A percentile compares a stretch with the other conserved stretches of the same genome.
Conservation (phyloP, 2,797 vertebrate genomes). For the Enteromius viviparus region DNA sequence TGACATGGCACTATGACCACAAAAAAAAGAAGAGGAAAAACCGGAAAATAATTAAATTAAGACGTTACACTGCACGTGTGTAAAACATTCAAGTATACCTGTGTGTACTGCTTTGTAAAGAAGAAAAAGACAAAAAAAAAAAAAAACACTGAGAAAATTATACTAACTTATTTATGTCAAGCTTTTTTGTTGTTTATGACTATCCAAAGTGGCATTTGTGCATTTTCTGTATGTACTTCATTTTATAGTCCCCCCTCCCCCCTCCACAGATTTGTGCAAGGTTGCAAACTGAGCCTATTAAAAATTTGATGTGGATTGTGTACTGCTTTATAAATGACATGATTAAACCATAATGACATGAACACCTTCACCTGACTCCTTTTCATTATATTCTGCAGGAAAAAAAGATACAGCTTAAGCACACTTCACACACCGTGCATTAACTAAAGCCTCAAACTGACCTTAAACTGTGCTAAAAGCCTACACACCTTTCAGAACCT, state of each 20-base stretch:
- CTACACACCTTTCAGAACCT: neutral
- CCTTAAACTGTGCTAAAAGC: neutral
- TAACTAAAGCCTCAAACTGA: neutral
- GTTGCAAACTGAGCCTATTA: conserved; percentile 97
- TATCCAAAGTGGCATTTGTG: conserved; percentile 91
- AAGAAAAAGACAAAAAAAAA: conserved; percentile 62
- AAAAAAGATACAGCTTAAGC: neutral
- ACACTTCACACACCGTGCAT: conserved; percentile 4
- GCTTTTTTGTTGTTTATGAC: conserved; percentile 79
- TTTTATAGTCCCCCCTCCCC: conserved; percentile 76
- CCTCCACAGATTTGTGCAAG: conserved; percentile 73
- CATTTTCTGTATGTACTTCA: conserved; percentile 85
- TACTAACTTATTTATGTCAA: conserved; percentile 99
- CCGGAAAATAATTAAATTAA: conserved; percentile 47
- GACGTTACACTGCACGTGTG: conserved; percentile 76
- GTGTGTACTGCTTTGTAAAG: conserved; percentile 75
- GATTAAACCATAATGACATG: conserved; percentile 74
- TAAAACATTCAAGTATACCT: conserved; percentile 79
- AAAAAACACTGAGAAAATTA: conserved; percentile 96
- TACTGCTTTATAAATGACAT: conserved; percentile 76
- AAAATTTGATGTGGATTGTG: conserved; percentile 77
- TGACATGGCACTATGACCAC: conserved; percentile 73
- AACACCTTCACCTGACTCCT: conserved; percentile 34
- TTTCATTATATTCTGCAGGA: neutral
- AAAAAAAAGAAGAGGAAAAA: conserved; percentile 61